Percentiles rank a stretch among this genome's conserved stretches.
Evolutionary conservation across 2,113 vertebrate genomes (phyloP).

Genomic region (Motacilla tschutschensis): DNA sequence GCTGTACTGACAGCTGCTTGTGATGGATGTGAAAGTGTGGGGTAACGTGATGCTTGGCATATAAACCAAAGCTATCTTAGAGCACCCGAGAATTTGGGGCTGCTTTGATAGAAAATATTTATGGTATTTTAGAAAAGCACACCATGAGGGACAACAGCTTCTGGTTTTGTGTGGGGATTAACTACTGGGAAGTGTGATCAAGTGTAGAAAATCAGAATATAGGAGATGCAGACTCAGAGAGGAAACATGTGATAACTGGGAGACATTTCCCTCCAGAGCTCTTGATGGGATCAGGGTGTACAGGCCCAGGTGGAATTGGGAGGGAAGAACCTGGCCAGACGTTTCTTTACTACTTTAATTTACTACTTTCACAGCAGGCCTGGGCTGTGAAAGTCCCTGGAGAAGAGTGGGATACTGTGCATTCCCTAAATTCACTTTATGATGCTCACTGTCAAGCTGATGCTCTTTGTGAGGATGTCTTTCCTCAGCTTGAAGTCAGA

Average conservation of each 20-base stretch:
- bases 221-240: background rate
- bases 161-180: slow-evolving; percentile 1
- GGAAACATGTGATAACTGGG: background rate
- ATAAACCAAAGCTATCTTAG: background rate
- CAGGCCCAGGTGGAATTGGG: background rate
- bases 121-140: background rate
- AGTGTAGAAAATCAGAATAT: background rate
- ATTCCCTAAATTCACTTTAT: background rate
- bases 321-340: background rate
- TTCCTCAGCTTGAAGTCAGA: background rate
- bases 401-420: background rate
- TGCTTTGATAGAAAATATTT: background rate
- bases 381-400: background rate
- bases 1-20: slow-evolving; percentile 1
- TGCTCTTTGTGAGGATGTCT: background rate
- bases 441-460: background rate
- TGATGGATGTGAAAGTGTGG: slow-evolving; percentile 5
- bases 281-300: background rate
- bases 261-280: background rate
- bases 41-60: background rate
- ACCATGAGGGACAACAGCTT: background rate
- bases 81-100: background rate
- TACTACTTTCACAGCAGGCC: background rate
- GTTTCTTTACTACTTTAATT: background rate
- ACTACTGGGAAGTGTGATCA: background rate